These are phyloP conservation scores for Phengaris alcon DNA, from an alignment of 2,888 invertebrate species.

Conservation along the genomic window DNA sequence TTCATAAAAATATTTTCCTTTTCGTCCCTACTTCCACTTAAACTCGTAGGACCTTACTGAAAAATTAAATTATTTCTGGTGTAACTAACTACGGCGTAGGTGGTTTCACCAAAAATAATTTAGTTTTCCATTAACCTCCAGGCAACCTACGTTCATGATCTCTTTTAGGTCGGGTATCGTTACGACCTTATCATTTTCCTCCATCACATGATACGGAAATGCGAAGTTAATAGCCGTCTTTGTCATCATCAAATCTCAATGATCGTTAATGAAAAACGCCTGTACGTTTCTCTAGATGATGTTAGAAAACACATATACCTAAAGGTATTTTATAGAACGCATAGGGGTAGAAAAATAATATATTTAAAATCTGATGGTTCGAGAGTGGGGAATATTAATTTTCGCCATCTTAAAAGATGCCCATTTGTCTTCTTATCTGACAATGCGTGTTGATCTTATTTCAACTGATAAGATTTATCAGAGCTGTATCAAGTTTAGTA, in stretches of 20 bases:
- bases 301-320: no score
- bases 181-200: background rate
- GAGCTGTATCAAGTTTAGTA: conserved; percentile 20
- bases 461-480: conserved; percentile 26
- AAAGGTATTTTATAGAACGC: no score
- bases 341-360: no score
- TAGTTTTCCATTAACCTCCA: background rate
- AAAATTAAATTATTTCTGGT: no score
- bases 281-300: background rate
- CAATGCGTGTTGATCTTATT: conserved; percentile 33
- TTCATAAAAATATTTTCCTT: no score
- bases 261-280: background rate
- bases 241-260: background rate
- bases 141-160: background rate
- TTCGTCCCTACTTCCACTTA: no score
- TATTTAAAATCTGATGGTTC: background rate
- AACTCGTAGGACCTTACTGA: no score
- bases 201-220: conserved; percentile 3
- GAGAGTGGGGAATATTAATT: conserved; percentile 23
- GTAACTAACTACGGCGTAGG: no score
- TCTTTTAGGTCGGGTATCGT: background rate
- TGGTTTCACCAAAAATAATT: background rate
- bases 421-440: conserved; percentile 38
- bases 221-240: background rate
- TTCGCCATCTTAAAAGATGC: conserved; percentile 9